These are phyloP conservation scores for Malurus splendens DNA, from an alignment of 2,797 vertebrate species.

Conservation along the genomic window DNA sequence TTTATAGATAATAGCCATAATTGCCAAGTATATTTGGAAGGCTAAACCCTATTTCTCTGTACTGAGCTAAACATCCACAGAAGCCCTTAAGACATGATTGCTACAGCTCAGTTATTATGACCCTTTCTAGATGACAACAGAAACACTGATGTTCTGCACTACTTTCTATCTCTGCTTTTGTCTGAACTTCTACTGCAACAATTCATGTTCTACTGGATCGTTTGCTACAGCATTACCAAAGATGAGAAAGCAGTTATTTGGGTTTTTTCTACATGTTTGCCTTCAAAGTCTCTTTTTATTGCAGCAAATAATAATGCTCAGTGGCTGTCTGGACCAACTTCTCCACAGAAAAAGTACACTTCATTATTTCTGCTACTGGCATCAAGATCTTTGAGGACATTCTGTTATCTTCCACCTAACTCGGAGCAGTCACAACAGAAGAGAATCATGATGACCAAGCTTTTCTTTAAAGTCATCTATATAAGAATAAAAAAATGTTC, in stretches of 20 bases:
- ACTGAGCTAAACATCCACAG: not conserved
- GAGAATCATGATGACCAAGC: not conserved
- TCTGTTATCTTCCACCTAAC: not conserved
- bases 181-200: not conserved
- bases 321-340: not conserved
- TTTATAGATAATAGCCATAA: not conserved
- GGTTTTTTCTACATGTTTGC: not conserved
- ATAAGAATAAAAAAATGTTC: not conserved
- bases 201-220: not conserved
- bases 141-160: not conserved
- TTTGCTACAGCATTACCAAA: not conserved
- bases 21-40: not conserved
- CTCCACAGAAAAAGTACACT: not conserved
- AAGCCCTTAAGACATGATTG: not conserved
- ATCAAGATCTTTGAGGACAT: not conserved
- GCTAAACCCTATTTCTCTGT: not conserved
- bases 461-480: conserved; percentile 4
- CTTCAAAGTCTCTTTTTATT: not conserved
- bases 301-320: not conserved
- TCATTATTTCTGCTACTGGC: not conserved
- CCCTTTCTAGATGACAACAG: not conserved
- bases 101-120: not conserved
- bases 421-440: not conserved
- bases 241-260: not conserved
- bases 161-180: not conserved